phyloP scores from a whole-genome alignment of 2,113 vertebrate genomes.

The Chaetodon trifascialis region DNA sequence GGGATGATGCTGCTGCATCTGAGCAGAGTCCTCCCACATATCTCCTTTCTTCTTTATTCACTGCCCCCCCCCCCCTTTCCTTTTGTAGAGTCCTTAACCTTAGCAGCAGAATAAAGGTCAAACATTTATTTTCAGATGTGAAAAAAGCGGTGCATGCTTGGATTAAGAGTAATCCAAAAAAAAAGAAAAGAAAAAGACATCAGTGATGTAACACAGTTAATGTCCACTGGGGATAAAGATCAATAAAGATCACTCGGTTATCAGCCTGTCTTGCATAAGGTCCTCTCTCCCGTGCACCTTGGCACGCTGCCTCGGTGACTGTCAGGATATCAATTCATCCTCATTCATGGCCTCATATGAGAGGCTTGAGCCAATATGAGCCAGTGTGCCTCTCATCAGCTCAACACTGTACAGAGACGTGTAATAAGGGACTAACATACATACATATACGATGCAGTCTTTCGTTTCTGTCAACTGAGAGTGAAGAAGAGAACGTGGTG shows the following conservation, averaged over 20 bases:
- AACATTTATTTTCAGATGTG: conserved; percentile 36
- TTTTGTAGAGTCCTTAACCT: background rate
- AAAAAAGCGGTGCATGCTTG: background rate
- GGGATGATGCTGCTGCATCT: background rate
- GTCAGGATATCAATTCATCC: conserved; percentile 35
- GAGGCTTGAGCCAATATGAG: conserved; percentile 17
- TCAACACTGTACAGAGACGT: background rate
- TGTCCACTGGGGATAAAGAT: conserved; percentile 18
- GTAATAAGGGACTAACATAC: conserved; percentile 14
- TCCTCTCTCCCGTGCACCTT: background rate
- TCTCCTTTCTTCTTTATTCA: background rate
- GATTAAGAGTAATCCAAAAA: conserved; percentile 4
- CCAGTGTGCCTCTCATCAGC: conserved; percentile 20
- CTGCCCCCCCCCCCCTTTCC: background rate
- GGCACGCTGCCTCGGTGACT: conserved; percentile 1
- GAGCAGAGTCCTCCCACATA: background rate
- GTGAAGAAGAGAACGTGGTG: background rate
- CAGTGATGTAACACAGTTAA: conserved; percentile 4
- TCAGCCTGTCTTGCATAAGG: conserved; percentile 27
- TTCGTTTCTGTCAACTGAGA: conserved; percentile 1
- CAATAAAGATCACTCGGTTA: conserved; percentile 35
- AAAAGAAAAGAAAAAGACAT: conserved; percentile 19
- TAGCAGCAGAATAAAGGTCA: conserved; percentile 21
- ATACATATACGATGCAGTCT: background rate
- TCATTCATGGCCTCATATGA: conserved; percentile 30